Conservation (phyloP, 2,113 vertebrate genomes). For the Addax nasomaculatus region DNA sequence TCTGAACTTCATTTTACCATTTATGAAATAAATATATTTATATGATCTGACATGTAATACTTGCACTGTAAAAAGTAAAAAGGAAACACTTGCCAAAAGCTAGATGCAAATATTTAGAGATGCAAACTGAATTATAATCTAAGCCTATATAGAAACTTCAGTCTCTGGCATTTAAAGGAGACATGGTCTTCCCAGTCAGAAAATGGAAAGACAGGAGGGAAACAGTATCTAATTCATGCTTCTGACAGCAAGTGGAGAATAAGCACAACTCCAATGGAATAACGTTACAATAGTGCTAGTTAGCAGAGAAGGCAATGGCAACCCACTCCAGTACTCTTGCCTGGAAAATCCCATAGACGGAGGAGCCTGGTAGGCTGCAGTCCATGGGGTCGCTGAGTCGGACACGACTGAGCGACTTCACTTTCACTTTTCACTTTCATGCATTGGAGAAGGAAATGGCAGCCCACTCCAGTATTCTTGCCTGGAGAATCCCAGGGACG, state of each 20-base stretch:
- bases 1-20: neutral
- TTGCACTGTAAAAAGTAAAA: neutral
- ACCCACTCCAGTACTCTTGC: too few species aligned
- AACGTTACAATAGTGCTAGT: neutral
- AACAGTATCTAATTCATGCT: neutral
- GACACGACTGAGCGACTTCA: too few species aligned
- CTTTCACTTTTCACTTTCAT: too few species aligned
- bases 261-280: neutral
- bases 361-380: too few species aligned
- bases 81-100: neutral
- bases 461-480: too few species aligned
- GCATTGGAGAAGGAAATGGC: too few species aligned
- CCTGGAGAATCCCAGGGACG: too few species aligned
- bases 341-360: too few species aligned
- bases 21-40: neutral
- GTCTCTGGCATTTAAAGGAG: neutral
- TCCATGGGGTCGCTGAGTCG: too few species aligned
- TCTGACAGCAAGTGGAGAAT: neutral
- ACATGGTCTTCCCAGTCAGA: neutral
- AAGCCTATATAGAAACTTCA: neutral
- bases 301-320: neutral
- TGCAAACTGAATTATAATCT: neutral
- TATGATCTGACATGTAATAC: too few species aligned
- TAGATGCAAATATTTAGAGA: neutral
- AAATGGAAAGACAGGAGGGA: neutral